Conservation (phyloP, 2,888 invertebrate species). For the Malacosoma neustria region DNA sequence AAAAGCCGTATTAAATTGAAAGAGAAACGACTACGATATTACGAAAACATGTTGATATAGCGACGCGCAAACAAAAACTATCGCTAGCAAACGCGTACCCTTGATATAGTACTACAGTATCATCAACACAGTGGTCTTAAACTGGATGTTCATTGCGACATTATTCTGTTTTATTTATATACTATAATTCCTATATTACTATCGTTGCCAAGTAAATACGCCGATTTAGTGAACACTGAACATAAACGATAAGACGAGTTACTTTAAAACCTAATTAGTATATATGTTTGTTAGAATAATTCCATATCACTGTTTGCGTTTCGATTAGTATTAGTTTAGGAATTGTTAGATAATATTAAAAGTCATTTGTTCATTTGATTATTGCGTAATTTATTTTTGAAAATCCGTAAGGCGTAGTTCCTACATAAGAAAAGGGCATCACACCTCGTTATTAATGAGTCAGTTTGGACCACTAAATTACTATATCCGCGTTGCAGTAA, state of each 20-base stretch:
- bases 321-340: no score
- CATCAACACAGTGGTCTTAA: slow-evolving; percentile 17
- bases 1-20: no score
- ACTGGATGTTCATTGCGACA: background rate
- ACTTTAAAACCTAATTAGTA: slow-evolving; percentile 32
- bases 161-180: slow-evolving; percentile 5
- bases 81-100: slow-evolving; percentile 32
- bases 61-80: slow-evolving; percentile 44
- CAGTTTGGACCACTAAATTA: no score
- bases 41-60: slow-evolving; percentile 32
- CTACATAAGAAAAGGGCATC: no score
- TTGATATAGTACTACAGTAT: slow-evolving; percentile 15
- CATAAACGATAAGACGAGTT: background rate
- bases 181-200: background rate
- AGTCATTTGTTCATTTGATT: background rate
- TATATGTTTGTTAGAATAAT: slow-evolving; percentile 23
- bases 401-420: no score
- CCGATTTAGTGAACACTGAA: slow-evolving; percentile 1
- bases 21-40: no score
- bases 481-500: no score
- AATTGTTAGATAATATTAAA: background rate
- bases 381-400: no score
- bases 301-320: slow-evolving; percentile 1
- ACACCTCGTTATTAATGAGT: no score
- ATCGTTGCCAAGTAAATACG: slow-evolving; percentile 19